Base-by-base conservation (phyloP, 2,113 vertebrate species). In the Atherinomorus stipes region DNA sequence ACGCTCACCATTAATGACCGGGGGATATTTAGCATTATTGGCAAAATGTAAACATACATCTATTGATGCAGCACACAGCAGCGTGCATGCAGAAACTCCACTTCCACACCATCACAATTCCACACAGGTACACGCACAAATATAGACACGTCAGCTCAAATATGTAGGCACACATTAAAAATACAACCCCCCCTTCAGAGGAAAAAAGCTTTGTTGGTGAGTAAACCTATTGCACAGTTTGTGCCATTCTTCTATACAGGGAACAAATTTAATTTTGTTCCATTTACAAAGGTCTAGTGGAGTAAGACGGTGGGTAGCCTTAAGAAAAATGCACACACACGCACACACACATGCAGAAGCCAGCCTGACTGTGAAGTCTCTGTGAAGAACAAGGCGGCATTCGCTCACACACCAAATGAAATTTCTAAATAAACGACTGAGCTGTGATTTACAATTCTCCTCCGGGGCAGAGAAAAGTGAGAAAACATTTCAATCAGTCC, bases 401-500 rank as follows among this genome's bases (percentile, higher is more conserved):
- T 81, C 84, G 68, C 85, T 83, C 88, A 88, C 86, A 78, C 81
- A 90, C 84, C 88, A 86, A 91, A 91, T 91, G 87, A 88, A 88
- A 90, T 90, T 91, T 90, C 85, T 80, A 89, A 90, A 90, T 90
- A 91, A 90, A 90, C 87, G 88, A 88, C 87, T 87, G 81, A 89
- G 86, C 81, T 83, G 87, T 91, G 91, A 90, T 91, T 91, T 90
- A 91, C 86, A 86, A 88, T 90, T 83, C 81, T 88, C 87, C 90
- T 88, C 81, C 83, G 64, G 88, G 88, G 85, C 84, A 66, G 75
- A 72, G 86, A 88, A 82, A 89, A 90, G 90, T 86, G 91, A 91
- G 90, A 91, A 89, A 90, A 92, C 89, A 91, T 91, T 91, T 92
- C 90, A 90, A 90, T 92, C 90, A 89, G 88, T 25, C 77, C 75